Evolutionary conservation across 2,797 vertebrate species (phyloP), one percentile per base, ranked within the genome.

Genomic region (Varecia variegata): DNA sequence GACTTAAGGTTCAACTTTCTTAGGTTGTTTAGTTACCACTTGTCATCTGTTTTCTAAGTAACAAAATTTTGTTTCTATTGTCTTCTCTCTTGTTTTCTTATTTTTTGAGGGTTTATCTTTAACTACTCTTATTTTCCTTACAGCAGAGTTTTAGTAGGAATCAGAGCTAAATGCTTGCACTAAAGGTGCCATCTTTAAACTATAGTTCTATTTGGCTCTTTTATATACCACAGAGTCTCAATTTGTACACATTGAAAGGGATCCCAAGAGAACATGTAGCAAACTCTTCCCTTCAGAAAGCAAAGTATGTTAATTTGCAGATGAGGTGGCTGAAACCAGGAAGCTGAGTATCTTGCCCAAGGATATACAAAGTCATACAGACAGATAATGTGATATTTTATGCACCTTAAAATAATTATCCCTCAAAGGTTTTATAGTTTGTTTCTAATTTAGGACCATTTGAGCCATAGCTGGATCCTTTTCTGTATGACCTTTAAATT

Each of bases 61-160:
- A 90, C 71, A 60, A 4, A 7, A 40, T 18, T 65, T 56, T 50
- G 40, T 27, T 62, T 23, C 50, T 93, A 2, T 11, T 83, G 47
- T 43, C 30, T 70, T 47, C 12, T 65, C 67, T 58, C 10, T 13
- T 25, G n/a, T 35, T 84, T 81, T 70, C 52, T 83, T 54, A 67
- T 32, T 90, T 56, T 88, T 43, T 30, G n/a, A 94, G 60, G 54
- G 76, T 50, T 86, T 94, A 54, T 12, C 10, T 87, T 32, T 83
- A 86, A 45, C 17, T 32, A n/a, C 7, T 17, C 25, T 71, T n/a
- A 35, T 45, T 58, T 56, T 82, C 65, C 85, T 38, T 71, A 54
- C 47, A 71, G 30, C 62, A 15, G 50, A 82, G 74, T 68, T 76
- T 83, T 35, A 56, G 20, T 21, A 62, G 47, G 73, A 27, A 79